Base-by-base conservation (phyloP, 2,888 invertebrate species). In the Lordiphosa andalusiaca region DNA sequence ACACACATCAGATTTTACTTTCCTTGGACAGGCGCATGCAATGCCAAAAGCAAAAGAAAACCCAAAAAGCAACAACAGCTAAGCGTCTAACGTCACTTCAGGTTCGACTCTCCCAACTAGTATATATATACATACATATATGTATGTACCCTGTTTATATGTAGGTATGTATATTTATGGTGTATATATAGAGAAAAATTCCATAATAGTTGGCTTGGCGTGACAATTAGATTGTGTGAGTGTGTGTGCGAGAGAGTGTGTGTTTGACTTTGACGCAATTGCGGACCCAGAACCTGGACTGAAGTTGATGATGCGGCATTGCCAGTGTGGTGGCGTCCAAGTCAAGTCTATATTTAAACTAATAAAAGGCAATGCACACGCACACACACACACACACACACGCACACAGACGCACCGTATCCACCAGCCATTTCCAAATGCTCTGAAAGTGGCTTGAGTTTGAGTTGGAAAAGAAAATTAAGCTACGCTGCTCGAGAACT, bases 181-280 rank as follows among this genome's bases (percentile, higher is more conserved):
- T 13, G 37, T 25, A 48, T 25, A 48, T 10, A 23, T 44, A 47
- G 12, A 47, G 12, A 52, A 84, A 84, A 82, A 84, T 69, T 74
- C 83, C 83, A 82, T 77, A 77, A 84, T 77, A 77, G 82, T 77
- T 81, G 81, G 76, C 83, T 71, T 78, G 78, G 78, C 85, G 78
- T 84, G 84, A 78, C 77, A 82, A 84, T 78, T 82, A 78, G 71
- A 78, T 69, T 77, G 19, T 19, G 74, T 61, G 53, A 60, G n/a
- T 62, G 35, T 47, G 39, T 48, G 51, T 53, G 36, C 46, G 12
- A 30, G 51, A 66, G 23, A 55, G 35, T 55, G 51, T 68, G 23
- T 57, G 35, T 55, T 58, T 35, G 16, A 53, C 54, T 71, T 76
- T 76, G 76, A 76, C 76, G 82, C 76, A 77, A 84, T 84, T 81